Evolutionary conservation across 2,113 vertebrate species (phyloP).

Genomic region (Erythrocercus mccallii): DNA sequence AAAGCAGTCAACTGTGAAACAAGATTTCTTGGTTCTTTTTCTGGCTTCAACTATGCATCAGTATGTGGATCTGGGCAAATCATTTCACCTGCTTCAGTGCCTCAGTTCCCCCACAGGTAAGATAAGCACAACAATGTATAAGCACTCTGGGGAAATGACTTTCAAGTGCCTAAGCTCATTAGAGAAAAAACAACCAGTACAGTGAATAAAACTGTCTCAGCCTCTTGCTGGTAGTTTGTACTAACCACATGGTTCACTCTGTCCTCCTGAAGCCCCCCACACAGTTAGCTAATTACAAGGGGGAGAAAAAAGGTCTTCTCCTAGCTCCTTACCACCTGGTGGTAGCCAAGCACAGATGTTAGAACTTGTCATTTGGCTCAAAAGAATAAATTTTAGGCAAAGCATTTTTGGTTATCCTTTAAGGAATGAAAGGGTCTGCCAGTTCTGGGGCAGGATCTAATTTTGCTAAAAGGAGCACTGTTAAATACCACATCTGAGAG

Average conservation of each 20-base stretch:
- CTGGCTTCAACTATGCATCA: not conserved
- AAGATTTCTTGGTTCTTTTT: slow-evolving; percentile 44
- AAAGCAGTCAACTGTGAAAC: slow-evolving; percentile 47
- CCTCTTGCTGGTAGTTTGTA: not conserved
- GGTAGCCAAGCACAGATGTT: not conserved
- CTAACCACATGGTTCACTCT: not conserved
- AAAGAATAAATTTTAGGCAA: not conserved
- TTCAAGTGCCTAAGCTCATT: slow-evolving; percentile 21
- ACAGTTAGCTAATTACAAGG: not conserved
- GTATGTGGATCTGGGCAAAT: slow-evolving; percentile 1
- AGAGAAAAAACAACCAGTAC: not conserved
- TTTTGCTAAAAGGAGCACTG: not conserved
- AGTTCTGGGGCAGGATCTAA: not conserved
- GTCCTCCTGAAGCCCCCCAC: not conserved
- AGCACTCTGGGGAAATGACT: slow-evolving; percentile 19
- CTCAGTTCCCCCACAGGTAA: slow-evolving; percentile 43
- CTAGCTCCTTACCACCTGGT: not conserved
- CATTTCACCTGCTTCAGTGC: slow-evolving; percentile 31
- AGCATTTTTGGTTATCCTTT: not conserved
- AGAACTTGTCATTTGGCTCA: not conserved
- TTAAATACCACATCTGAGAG: not conserved
- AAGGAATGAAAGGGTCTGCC: not conserved
- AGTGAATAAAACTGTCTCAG: not conserved
- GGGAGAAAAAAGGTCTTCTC: not conserved
- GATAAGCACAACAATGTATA: slow-evolving; percentile 12